Base-by-base conservation (phyloP, 1,140 invertebrate genomes). In the Bombus fervidus region DNA sequence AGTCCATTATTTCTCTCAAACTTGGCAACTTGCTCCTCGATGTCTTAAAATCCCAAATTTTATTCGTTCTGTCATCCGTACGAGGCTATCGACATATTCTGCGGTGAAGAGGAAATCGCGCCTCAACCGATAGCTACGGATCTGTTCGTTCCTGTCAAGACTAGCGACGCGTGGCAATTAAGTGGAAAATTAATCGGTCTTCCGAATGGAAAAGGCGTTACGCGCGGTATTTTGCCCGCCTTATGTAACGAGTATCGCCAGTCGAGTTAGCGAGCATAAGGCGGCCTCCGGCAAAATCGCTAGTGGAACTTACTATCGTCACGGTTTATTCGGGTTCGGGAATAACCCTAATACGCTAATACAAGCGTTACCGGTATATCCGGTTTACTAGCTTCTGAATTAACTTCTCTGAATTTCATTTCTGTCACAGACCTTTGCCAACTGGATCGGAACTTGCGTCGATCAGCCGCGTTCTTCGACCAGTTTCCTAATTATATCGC, bases 401-500 rank as follows among this genome's bases (percentile, higher is more conserved):
- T 79, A 79, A 84, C 75, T 59, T 72, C 76, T 47, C 73, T 68
- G 81, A 76, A 57, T 77, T 68, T 68, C 57, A 37, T 83, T 77
- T 66, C 31, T 47, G 73, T 57, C n/a, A 47, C 34, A 37, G 59
- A 83, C 34, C 39, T 39, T 43, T 76, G 34, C 39, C 59, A 57
- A 68, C 62, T 83, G 73, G 68, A 71, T 39, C 34, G 37, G 37
- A 39, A 71, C 22, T 39, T 4, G 12, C n/a, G 37, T 28, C 37
- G 68, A 71, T 71, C 34, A 62, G 15, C 22, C 64, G 31, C 5
- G 64, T 66, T 66, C 64, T 18, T n/a, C 6, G 0, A 31, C 1
- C 9, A 15, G n/a, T 66, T 66, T 34, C 31, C 64, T 31, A 66
- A 15, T 13, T 8, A n/a, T 18, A 15, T 18, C 4, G 62, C n/a